Evolutionary conservation across 2,888 invertebrate species (phyloP).

Genomic region (Trimorus sp.): DNA sequence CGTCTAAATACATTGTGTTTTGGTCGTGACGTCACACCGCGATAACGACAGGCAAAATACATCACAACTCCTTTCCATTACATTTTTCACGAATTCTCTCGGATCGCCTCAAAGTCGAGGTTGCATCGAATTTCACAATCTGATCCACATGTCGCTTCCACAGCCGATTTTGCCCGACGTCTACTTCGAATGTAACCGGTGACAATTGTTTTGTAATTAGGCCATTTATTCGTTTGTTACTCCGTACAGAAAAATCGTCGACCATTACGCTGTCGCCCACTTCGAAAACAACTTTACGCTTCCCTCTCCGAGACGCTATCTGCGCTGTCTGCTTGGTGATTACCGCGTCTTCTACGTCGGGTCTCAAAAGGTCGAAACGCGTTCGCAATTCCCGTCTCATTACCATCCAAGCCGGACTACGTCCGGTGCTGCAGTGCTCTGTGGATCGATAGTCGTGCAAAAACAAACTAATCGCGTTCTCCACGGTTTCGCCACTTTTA

Average conservation of each 20-base stretch:
- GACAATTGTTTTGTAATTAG: constrained; percentile 18
- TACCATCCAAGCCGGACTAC: constrained; percentile 28
- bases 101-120: no score
- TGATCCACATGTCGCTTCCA: no score
- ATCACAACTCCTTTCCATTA: no score
- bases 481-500: constrained; percentile 9
- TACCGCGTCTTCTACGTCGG: constrained; percentile 11
- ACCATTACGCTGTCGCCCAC: constrained; percentile 36
- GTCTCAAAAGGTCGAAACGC: constrained; percentile 29
- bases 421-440: constrained; percentile 34
- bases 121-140: no score
- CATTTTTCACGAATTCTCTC: no score
- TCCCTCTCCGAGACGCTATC: neutral
- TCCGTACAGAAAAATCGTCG: constrained; percentile 38
- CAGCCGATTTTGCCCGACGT: no score
- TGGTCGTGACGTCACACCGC: no score
- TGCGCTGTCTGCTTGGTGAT: constrained; percentile 15
- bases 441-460: constrained; percentile 27
- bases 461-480: constrained; percentile 15
- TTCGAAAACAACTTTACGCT: constrained; percentile 4
- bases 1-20: no score
- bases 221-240: constrained; percentile 26
- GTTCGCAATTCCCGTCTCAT: constrained; percentile 29
- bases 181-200: no score
- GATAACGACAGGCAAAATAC: no score